Conservation (phyloP, 2,888 invertebrate genomes). For the Sclerodermus sp. region DNA sequence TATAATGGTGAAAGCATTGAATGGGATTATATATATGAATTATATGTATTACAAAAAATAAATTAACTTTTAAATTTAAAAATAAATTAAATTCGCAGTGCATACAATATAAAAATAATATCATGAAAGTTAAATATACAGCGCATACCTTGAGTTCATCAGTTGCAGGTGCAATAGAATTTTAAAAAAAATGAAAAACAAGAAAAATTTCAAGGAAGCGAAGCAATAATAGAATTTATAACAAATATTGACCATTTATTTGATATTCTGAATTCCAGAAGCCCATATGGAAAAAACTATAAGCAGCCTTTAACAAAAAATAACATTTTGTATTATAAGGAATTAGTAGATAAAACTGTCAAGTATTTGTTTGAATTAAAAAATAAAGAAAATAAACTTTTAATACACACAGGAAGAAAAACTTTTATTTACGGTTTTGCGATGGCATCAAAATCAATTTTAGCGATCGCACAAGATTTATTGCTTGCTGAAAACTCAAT, state of each 20-base stretch:
- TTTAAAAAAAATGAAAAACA: neutral
- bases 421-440: too few relatives aligned
- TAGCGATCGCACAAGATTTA: too few relatives aligned
- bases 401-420: neutral
- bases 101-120: neutral
- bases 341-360: neutral
- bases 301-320: neutral
- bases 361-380: neutral
- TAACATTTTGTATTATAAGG: neutral
- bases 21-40: conserved; percentile 5
- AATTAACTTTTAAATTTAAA: neutral
- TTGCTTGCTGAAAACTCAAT: neutral
- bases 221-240: neutral
- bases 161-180: neutral
- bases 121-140: too few relatives aligned
- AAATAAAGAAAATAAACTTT: neutral
- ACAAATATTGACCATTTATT: neutral
- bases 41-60: neutral
- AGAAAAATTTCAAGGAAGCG: neutral
- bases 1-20: neutral
- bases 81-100: neutral
- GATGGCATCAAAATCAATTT: too few relatives aligned
- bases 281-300: neutral
- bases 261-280: neutral
- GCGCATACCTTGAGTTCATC: neutral